Base-by-base conservation (phyloP, 1,140 invertebrate genomes). In the Bombus turneri region DNA sequence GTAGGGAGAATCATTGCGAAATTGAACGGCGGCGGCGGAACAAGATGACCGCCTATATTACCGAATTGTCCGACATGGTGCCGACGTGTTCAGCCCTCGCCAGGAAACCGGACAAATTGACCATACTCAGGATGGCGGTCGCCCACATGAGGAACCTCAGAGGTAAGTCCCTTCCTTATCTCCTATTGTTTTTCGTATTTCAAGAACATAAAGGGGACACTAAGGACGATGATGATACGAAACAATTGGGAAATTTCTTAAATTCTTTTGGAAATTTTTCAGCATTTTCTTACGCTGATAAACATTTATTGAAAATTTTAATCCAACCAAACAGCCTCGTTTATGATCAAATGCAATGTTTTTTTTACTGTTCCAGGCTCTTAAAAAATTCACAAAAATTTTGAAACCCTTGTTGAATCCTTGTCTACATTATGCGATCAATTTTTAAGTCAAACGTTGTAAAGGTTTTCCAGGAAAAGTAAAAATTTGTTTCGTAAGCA, bases 1-100 rank as follows among this genome's bases (percentile, higher is more conserved):
- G 97, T 95, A 98, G 99, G 94, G 99, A 99, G 96, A 99, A 99
- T 95, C 99, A 99, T 96, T 99, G 99, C 96, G 99, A 99, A 96
- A 99, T 99, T 94, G 99, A 99, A 95, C 96, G 99, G 89, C 96
- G 99, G 85, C 96, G 99, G 89, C 96, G 99, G 84, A 99, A 99
- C 96, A 99, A 99, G 97, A 99, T 99, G 99, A 99, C 99, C 84
- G 98, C 99, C 85, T 99, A 99, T 95, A 99, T 99, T 93, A 99
- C 99, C 89, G 99, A 99, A 96, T 96, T 99, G 86, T 99, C 99
- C 85, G 99, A 99, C 95, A 99, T 99, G 99, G 99, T 99, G 89
- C 99, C 99, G 91, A 99, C 99, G 88, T 99, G 99, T 95, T 99
- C 98, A 91, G 98, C 99, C 2, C 96, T 99, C 59, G 99, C 99